Evolutionary conservation across 1,140 invertebrate genomes (phyloP), one percentile per base, ranked within the genome.

Genomic region (Euglossa dilemma): DNA sequence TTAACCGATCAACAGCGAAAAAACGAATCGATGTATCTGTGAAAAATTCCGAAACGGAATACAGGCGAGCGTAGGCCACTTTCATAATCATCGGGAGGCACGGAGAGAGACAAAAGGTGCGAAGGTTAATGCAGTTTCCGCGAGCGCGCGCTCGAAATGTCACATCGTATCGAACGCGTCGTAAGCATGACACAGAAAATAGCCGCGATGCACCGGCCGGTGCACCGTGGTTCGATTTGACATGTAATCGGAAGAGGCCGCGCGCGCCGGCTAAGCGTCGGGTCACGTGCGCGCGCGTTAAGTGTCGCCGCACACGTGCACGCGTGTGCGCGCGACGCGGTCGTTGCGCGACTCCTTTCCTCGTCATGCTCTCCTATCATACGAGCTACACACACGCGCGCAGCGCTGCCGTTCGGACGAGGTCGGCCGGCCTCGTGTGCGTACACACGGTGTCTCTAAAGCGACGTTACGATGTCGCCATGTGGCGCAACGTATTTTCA

Each of bases 401-500:
- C 43, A n/a, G 14, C 61, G 8, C 12, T 43, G 50, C 7, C 36
- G 50, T 47, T 45, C 8, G 43, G 25, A 56, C 52, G 20, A 50
- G 36, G 28, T 9, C 25, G 16, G 23, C 5, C 18, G 43, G 52
- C 23, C 16, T 25, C 28, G 18, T 80, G 56, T n/a, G 36, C 28
- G 36, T 43, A 59, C 43, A 50, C 45, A 18, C 36, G 12, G 57
- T 61, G 54, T 74, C 36, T 81, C 73, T 64, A 79, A 47, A 54
- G 25, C 76, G 47, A 70, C 52, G 66, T 28, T 25, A 36, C 57
- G 84, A 90, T 89, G 89, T 90, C 89, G 85, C 83, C 89, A 86
- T 87, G 84, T 90, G 85, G 85, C 72, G 90, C 88, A 89, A 90
- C 81, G 61, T 73, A 86, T 84, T 81, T 80, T 91, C 86, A 90